Conservation (phyloP, 2,888 invertebrate species). For the Morpho deidamia region DNA sequence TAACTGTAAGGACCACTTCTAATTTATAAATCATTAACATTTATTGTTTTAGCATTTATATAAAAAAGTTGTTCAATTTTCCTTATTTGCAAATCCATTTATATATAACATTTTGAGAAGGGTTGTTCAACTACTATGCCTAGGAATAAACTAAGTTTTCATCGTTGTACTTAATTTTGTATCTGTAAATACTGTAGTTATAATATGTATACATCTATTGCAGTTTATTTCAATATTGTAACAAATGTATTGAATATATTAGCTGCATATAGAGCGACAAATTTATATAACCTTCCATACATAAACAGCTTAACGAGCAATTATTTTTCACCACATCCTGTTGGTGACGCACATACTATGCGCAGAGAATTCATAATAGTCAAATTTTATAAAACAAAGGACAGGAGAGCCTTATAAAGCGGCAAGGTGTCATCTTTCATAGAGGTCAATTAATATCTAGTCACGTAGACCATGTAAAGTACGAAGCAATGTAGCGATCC, state of each 20-base stretch:
- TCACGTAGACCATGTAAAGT: conserved; percentile 33
- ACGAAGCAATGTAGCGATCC: conserved; percentile 10
- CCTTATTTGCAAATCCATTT: no score
- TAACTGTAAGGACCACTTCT: no score
- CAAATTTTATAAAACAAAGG: conserved; percentile 34
- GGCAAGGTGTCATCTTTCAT: conserved; percentile 33
- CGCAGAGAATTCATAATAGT: conserved; percentile 35
- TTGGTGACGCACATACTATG: conserved; percentile 29
- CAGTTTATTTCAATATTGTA: no score
- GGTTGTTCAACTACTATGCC: no score
- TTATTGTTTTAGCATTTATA: no score
- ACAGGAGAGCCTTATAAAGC: conserved; percentile 30
- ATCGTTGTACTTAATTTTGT: no score
- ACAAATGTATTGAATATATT: not conserved
- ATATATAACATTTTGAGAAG: no score
- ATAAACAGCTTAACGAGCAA: conserved; percentile 29
- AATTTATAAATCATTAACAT: no score
- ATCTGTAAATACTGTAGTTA: no score
- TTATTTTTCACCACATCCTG: conserved; percentile 32
- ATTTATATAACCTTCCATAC: not conserved
- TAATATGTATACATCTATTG: no score
- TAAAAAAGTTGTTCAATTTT: no score
- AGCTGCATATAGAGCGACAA: not conserved
- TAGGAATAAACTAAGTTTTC: no score
- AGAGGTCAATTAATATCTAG: conserved; percentile 37